Evolutionary conservation across 2,113 vertebrate genomes (phyloP).

Genomic region (Gavia stellata): DNA sequence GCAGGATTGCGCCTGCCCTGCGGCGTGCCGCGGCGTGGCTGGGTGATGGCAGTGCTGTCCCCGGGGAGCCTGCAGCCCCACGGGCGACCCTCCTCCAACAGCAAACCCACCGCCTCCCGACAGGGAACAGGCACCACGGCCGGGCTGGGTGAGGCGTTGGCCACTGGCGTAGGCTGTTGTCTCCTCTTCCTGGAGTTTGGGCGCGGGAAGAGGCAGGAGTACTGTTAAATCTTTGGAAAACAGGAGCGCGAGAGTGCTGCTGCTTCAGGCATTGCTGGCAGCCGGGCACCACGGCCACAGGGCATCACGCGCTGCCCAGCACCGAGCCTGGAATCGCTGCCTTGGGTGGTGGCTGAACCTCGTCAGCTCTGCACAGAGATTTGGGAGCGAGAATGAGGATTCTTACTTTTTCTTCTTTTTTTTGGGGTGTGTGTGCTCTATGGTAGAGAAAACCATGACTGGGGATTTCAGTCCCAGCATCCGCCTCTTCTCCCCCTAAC

Average conservation of each 20-base stretch:
- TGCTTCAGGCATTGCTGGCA: background rate
- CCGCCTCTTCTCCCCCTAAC: background rate
- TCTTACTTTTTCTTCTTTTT: background rate
- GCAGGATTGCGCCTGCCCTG: background rate
- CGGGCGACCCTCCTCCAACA: background rate
- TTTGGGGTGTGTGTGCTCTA: background rate
- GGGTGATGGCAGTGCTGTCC: background rate
- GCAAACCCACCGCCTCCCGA: background rate
- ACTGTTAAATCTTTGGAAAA: background rate
- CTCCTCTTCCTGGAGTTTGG: background rate
- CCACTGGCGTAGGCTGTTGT: background rate
- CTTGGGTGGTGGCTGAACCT: background rate
- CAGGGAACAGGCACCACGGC: background rate
- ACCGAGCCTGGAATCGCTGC: too few species aligned
- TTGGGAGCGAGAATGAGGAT: background rate
- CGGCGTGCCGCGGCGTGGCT: background rate
- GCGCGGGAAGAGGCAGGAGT: too few species aligned
- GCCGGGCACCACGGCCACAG: background rate
- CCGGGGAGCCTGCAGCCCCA: background rate
- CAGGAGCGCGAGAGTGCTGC: background rate
- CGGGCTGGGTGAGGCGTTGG: rapidly evolving
- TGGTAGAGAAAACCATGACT: background rate
- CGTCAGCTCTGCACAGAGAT: background rate
- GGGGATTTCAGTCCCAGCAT: background rate
- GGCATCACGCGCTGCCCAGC: background rate